Evolutionary conservation across 2,113 vertebrate genomes (phyloP).

Genomic region (Smithornis capensis): DNA sequence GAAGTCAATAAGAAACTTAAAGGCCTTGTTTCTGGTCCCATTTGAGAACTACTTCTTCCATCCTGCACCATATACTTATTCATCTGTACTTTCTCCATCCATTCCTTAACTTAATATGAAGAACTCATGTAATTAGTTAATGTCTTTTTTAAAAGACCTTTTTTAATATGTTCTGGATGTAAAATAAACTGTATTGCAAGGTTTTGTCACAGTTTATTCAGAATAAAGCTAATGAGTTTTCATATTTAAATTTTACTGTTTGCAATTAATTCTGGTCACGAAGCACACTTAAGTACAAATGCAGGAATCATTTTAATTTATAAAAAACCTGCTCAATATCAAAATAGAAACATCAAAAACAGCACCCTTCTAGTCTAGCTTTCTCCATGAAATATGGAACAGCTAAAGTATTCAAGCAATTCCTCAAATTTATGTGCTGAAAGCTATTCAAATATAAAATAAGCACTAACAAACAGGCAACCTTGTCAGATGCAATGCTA

Average conservation of each 20-base stretch:
- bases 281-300: constrained; percentile 22
- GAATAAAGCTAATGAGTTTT: constrained; percentile 4
- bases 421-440: constrained; percentile 75
- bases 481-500: constrained; percentile 73
- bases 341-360: constrained; percentile 72
- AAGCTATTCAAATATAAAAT: constrained; percentile 79
- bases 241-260: neutral
- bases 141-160: neutral
- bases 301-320: neutral
- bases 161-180: neutral
- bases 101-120: neutral
- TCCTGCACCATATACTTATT: neutral
- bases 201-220: neutral
- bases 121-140: neutral
- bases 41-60: neutral
- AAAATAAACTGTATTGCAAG: neutral
- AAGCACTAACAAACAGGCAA: constrained; percentile 76
- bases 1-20: constrained; percentile 7
- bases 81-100: neutral
- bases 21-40: neutral
- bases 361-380: constrained; percentile 37
- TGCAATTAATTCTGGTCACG: neutral
- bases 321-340: constrained; percentile 31
- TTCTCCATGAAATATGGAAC: constrained; percentile 70
- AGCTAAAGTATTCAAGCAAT: constrained; percentile 70